These are phyloP conservation scores for Petrocephalus schoutedeni DNA, from an alignment of 2,797 vertebrate species.

Conservation along the genomic window DNA sequence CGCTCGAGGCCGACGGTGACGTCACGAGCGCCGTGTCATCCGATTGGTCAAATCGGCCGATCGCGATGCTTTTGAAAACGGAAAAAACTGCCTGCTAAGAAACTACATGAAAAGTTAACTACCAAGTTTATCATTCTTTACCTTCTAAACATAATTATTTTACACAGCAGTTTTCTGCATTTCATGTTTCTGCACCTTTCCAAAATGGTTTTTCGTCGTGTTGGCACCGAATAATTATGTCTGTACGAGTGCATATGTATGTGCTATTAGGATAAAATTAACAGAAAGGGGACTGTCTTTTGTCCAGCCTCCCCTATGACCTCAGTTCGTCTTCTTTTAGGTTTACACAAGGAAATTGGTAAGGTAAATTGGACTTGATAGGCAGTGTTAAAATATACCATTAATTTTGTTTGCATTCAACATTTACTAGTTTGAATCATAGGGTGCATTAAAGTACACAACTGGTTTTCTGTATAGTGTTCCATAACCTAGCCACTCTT, in stretches of 20 bases:
- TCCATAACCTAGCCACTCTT: not conserved
- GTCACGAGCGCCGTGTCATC: not conserved
- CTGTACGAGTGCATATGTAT: not conserved
- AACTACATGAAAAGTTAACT: not conserved
- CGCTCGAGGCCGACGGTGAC: not conserved
- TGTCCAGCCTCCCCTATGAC: not conserved
- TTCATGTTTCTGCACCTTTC: not conserved
- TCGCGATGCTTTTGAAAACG: slow-evolving; percentile 2
- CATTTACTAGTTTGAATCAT: not conserved
- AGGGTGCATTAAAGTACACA: not conserved
- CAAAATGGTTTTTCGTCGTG: not conserved
- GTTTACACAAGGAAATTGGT: not conserved
- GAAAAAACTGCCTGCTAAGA: not conserved
- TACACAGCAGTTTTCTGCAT: not conserved
- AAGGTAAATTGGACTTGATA: not conserved
- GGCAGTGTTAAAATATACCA: not conserved
- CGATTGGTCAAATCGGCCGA: slow-evolving; percentile 1
- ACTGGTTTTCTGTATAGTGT: not conserved
- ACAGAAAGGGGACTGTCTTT: not conserved
- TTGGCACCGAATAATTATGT: not conserved
- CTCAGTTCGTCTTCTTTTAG: not conserved
- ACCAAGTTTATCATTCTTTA: not conserved
- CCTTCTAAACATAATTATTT: not conserved
- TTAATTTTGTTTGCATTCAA: not conserved
- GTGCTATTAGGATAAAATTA: not conserved